Percentiles rank a stretch among this genome's conserved stretches.
Conservation (phyloP, 2,113 vertebrate genomes). For the Lampris incognitus region DNA sequence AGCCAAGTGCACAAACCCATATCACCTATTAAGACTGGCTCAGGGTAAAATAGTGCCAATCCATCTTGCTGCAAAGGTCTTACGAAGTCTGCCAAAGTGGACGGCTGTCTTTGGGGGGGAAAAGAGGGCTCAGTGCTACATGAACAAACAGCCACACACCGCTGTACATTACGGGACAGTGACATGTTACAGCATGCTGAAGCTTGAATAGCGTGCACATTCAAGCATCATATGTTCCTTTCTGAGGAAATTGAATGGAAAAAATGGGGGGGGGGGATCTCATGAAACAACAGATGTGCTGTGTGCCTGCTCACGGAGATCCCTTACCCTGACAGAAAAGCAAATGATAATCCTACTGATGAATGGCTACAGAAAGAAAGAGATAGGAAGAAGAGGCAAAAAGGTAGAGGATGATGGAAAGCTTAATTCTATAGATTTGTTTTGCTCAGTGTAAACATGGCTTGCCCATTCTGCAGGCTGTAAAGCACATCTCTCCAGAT, state of each 20-base stretch:
- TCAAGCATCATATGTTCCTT: neutral
- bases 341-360: conserved; percentile 33
- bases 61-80: conserved; percentile 29
- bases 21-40: conserved; percentile 39
- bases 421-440: neutral
- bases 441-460: conserved; percentile 2
- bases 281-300: neutral
- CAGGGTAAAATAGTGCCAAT: conserved; percentile 18
- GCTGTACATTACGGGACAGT: neutral
- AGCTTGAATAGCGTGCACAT: neutral
- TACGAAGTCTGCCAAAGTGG: conserved; percentile 9
- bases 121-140: neutral
- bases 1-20: neutral
- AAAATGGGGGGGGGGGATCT: too few relatives aligned
- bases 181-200: neutral
- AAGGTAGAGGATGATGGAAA: neutral
- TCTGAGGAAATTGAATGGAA: neutral
- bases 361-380: conserved; percentile 8
- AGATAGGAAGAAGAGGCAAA: conserved; percentile 13
- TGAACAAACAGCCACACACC: conserved; percentile 4
- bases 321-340: neutral
- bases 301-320: conserved; percentile 8
- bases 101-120: conserved; percentile 20
- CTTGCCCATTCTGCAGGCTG: neutral
- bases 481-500: too few relatives aligned